Base-by-base conservation (phyloP, 2,888 invertebrate species). In the Cyclophora albipunctata region DNA sequence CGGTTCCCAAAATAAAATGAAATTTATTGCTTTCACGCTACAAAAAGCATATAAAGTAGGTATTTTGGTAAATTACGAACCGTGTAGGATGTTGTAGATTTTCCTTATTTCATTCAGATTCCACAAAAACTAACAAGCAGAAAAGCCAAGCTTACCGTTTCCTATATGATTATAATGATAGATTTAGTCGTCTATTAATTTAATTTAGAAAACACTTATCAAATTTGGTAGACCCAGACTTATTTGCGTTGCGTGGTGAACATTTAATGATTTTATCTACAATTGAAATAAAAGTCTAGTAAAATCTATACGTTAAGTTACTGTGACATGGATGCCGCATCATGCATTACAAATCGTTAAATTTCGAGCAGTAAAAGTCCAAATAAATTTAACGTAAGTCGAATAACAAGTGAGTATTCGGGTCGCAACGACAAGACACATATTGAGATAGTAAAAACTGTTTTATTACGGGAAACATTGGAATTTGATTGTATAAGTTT, bases 381-480 rank as follows among this genome's bases (percentile, higher is more conserved):
- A 66, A 62, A 84, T 84, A 84, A 84, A 84, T 81, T 78, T 76
- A 67, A 63, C 64, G 63, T 59, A 73, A 73, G 73, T 77, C 71
- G 75, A 80, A 79, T 71, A 78, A 78, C 77, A 78, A 75, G 77
- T 75, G 71, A 78, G 73, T 74, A 77, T 73, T 75, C 71, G 67
- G 71, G 64, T 72, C 63, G 64, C 64, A 63, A 69, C 67, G 67
- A 87, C 69, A 74, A 74, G 75, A 75, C 62, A 68, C 86, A 79
- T 78, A 83, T 81, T 81, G 81, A 64, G 74, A 75, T 69, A 72
- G 71, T 85, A 78, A 85, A 84, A 73, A 58, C 47, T 55, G 50
- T 81, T 84, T 83, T 81, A 86, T 74, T 76, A 73, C 78, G 65
- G 66, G 69, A 78, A 76, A 77, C 81, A 78, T 81, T 79, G 71